Evolutionary conservation across 2,113 vertebrate species (phyloP).

Genomic region (Ahaetulla prasina): DNA sequence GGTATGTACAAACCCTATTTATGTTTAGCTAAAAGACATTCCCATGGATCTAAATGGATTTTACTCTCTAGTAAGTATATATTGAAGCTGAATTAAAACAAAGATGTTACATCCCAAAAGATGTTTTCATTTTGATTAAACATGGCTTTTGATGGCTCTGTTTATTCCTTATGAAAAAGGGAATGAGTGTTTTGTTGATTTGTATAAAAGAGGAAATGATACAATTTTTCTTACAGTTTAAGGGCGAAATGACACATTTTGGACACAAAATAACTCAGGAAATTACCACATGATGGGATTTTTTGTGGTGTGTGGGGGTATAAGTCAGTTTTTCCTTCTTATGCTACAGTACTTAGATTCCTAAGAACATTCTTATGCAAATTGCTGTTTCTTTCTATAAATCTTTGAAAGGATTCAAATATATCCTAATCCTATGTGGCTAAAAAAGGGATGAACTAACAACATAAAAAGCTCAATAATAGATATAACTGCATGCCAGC

Average conservation of each 20-base stretch:
- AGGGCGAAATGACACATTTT: neutral
- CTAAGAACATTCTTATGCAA: neutral
- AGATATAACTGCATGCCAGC: conserved; percentile 15
- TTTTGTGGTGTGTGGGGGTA: neutral
- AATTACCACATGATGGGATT: neutral
- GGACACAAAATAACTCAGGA: neutral
- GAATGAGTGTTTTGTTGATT: neutral
- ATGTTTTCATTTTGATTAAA: neutral
- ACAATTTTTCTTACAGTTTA: neutral
- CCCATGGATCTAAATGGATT: neutral
- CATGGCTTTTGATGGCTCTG: neutral
- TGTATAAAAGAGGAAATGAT: neutral
- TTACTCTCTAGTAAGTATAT: neutral
- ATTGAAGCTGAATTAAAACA: neutral
- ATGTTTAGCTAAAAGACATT: neutral
- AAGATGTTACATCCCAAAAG: neutral
- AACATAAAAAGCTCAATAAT: neutral
- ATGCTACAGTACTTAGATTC: neutral
- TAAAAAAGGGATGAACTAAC: neutral
- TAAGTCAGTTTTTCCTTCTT: neutral
- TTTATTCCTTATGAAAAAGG: neutral
- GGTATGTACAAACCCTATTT: neutral
- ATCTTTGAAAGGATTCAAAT: neutral
- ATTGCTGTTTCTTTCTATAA: neutral
- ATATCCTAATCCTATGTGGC: neutral